Conservation (phyloP, 2,113 vertebrate species). For the Rafetus swinhoei region DNA sequence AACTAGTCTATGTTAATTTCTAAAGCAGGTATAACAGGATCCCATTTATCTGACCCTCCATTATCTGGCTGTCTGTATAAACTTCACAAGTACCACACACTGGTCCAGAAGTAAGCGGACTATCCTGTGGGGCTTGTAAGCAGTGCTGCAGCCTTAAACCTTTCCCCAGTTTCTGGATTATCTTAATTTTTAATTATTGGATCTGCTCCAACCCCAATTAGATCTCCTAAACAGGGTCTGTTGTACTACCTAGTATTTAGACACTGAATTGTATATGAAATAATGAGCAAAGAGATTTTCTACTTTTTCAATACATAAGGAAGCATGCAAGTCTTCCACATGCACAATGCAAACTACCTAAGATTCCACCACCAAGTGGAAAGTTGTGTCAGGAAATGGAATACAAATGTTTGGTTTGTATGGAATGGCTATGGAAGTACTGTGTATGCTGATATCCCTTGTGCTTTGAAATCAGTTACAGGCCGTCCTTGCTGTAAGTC, state of each 20-base stretch:
- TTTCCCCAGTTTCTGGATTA: not conserved
- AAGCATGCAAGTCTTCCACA: not conserved
- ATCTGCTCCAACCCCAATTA: not conserved
- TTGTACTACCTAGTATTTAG: not conserved
- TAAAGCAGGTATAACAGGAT: not conserved
- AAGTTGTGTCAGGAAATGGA: slow-evolving; percentile 1
- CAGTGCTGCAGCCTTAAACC: not conserved
- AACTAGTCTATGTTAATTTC: not conserved
- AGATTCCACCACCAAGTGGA: slow-evolving; percentile 41
- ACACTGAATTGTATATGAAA: slow-evolving; percentile 22
- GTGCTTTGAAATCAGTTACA: not conserved
- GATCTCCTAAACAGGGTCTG: not conserved
- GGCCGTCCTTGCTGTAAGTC: no score
- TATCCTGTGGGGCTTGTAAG: not conserved
- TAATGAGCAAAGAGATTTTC: not conserved
- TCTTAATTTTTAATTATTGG: not conserved
- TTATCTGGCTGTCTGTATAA: not conserved
- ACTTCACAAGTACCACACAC: not conserved
- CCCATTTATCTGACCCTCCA: not conserved
- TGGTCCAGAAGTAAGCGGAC: not conserved
- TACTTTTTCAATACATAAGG: slow-evolving; percentile 9
- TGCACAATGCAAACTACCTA: not conserved
- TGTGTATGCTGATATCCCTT: not conserved
- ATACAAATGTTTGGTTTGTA: not conserved
- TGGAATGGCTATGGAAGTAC: slow-evolving; percentile 19